Conservation (phyloP, 2,797 vertebrate species). For the Ceyx erithaca region DNA sequence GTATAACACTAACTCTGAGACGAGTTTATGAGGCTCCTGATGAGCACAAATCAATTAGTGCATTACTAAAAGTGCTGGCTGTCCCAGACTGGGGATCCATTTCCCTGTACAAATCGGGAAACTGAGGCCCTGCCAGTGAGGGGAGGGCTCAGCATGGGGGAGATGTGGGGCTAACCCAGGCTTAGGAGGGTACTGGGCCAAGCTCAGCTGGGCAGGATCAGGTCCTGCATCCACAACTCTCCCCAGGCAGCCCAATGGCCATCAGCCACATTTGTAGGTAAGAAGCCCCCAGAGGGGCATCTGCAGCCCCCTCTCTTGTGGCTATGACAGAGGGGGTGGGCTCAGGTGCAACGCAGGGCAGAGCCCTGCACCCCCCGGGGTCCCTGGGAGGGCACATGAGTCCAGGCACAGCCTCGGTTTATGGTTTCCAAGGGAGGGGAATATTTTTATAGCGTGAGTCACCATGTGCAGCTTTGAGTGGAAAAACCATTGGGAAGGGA, state of each 20-base stretch:
- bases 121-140: background rate
- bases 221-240: background rate
- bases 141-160: background rate
- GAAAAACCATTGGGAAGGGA: background rate
- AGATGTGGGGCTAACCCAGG: background rate
- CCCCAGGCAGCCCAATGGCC: background rate
- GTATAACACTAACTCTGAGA: no score
- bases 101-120: background rate
- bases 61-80: no score
- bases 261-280: no score
- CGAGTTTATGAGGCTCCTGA: no score
- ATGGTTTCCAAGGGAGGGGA: background rate
- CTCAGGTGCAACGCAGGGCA: rapidly evolving
- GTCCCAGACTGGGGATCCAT: background rate
- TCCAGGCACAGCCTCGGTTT: background rate
- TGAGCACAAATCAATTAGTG: no score
- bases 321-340: rapidly evolving
- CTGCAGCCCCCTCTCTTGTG: background rate
- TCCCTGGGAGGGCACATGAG: background rate
- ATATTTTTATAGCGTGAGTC: conserved; percentile 59
- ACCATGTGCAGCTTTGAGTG: background rate
- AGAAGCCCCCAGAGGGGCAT: background rate
- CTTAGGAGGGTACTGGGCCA: background rate
- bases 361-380: background rate
- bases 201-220: background rate